Conservation (phyloP, 2,888 invertebrate genomes). For the Pogonocherus hispidulus region DNA sequence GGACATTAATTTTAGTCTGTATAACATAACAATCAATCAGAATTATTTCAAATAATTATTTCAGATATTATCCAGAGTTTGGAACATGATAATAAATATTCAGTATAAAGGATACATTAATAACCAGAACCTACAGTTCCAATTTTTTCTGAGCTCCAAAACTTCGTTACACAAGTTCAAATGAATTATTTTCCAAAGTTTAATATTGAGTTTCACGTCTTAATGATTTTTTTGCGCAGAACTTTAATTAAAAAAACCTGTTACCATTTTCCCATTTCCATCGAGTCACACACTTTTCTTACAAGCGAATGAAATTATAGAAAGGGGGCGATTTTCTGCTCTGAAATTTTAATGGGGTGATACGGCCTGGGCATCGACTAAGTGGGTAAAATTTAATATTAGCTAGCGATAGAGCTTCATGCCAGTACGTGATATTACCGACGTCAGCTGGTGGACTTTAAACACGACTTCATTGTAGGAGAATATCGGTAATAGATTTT, state of each 20-base stretch:
- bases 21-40: no score
- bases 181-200: slow-evolving; percentile 7
- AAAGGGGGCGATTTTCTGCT: slow-evolving; percentile 43
- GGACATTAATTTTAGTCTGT: no score
- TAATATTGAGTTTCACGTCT: slow-evolving; percentile 11
- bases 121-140: neutral
- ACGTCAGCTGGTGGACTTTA: slow-evolving; percentile 48
- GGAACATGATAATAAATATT: no score
- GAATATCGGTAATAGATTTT: no score
- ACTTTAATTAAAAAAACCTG: slow-evolving; percentile 44
- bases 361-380: slow-evolving; percentile 42
- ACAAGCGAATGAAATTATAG: slow-evolving; percentile 47
- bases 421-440: slow-evolving; percentile 48
- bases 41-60: no score
- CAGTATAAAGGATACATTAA: no score
- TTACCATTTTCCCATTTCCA: slow-evolving; percentile 30
- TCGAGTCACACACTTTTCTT: slow-evolving; percentile 41
- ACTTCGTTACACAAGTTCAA: neutral
- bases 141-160: neutral
- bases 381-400: slow-evolving; percentile 44
- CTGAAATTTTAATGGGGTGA: slow-evolving; percentile 42
- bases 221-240: slow-evolving; percentile 16
- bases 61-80: no score
- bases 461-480: slow-evolving; percentile 52
- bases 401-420: slow-evolving; percentile 47